Conservation (phyloP, 2,888 invertebrate species). For the Elgonia sp. region DNA sequence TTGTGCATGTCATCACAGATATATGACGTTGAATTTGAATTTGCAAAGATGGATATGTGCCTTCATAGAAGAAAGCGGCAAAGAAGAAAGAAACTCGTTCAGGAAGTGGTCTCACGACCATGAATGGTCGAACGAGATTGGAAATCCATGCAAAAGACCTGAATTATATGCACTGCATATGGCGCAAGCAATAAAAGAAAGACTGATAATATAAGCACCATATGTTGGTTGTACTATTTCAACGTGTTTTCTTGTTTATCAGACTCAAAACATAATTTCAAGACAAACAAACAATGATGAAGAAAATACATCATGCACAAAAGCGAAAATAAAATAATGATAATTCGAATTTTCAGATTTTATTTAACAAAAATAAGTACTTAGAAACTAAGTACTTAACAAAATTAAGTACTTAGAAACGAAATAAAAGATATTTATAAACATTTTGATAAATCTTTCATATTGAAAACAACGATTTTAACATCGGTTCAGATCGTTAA, state of each 20-base stretch:
- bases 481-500: no score
- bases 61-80: conserved; percentile 71
- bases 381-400: no score
- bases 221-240: conserved; percentile 47
- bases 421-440: no score
- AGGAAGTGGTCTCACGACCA: conserved; percentile 74
- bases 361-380: no score
- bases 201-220: conserved; percentile 65
- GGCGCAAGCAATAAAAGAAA: conserved; percentile 61
- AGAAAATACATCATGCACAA: no score
- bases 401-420: no score
- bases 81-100: conserved; percentile 75
- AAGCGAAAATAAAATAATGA: no score
- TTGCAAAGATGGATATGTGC: conserved; percentile 71
- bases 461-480: no score
- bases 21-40: conserved; percentile 60
- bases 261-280: background rate
- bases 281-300: no score
- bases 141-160: conserved; percentile 72
- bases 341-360: no score
- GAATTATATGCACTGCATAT: conserved; percentile 69
- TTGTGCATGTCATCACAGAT: conserved; percentile 7
- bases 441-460: no score
- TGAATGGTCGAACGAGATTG: conserved; percentile 72
- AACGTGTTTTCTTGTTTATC: conserved; percentile 38